Evolutionary conservation across 2,888 invertebrate species (phyloP).

Genomic region (Philhelius pedissequus): DNA sequence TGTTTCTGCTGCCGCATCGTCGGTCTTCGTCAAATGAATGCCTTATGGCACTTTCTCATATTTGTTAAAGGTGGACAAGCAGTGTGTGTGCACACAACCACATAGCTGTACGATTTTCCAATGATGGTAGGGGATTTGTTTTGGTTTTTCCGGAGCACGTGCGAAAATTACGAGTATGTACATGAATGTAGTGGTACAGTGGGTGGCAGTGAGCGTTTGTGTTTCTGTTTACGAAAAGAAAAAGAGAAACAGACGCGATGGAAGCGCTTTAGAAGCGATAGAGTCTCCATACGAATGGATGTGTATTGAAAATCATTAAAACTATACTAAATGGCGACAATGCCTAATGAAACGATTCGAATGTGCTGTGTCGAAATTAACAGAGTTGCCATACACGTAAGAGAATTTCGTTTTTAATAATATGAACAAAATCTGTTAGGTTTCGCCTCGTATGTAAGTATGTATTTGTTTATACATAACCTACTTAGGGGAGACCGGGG

Average conservation of each 20-base stretch:
- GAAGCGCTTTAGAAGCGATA: conserved; percentile 12
- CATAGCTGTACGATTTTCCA: conserved; percentile 41
- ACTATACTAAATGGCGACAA: background rate
- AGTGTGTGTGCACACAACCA: conserved; percentile 1
- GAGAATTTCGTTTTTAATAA: no score
- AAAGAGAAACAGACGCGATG: background rate
- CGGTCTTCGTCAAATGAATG: background rate
- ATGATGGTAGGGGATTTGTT: conserved; percentile 35
- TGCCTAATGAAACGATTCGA: background rate
- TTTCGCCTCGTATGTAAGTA: no score
- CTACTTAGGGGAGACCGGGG: no score
- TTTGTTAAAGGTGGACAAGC: conserved; percentile 9
- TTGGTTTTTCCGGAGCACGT: conserved; percentile 53
- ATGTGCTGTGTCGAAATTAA: background rate
- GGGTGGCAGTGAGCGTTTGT: conserved; percentile 13
- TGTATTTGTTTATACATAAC: no score
- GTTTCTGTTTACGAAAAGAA: conserved; percentile 31
- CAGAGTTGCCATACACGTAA: background rate
- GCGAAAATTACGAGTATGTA: background rate
- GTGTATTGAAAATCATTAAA: background rate
- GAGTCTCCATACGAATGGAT: background rate
- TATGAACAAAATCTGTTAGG: no score
- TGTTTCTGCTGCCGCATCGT: background rate
- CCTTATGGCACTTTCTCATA: conserved; percentile 13
- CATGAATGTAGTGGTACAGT: background rate